Conservation (phyloP, 53 echinoderm and acorn worm genomes). For the Echinometra lucunter region DNA sequence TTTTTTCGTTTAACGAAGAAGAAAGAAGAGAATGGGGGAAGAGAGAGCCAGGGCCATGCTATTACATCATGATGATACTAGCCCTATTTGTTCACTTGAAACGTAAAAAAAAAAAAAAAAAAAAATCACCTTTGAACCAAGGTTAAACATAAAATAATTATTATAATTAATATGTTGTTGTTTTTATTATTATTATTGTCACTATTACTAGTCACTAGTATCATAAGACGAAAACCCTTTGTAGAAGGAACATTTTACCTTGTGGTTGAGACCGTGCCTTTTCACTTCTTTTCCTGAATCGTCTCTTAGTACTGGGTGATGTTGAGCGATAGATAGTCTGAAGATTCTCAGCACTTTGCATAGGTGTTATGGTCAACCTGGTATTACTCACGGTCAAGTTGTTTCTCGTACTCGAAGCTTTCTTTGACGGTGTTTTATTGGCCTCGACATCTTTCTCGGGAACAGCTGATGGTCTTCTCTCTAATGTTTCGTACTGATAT, state of each 20-base stretch:
- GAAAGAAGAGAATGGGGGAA: no score
- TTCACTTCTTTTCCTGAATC: constrained; percentile 72
- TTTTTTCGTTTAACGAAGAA: no score
- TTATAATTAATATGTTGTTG: no score
- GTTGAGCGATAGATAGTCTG: constrained; percentile 42
- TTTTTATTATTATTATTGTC: no score
- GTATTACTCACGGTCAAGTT: constrained; percentile 36
- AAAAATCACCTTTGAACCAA: no score
- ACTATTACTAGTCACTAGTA: no score
- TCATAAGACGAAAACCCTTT: no score
- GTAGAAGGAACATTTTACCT: not conserved
- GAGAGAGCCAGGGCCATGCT: no score
- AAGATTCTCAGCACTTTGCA: constrained; percentile 71
- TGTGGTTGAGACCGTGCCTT: constrained; percentile 48
- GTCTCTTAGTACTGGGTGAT: constrained; percentile 58
- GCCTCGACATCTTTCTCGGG: constrained; percentile 46
- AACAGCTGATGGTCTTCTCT: constrained; percentile 2
- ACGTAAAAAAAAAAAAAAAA: no score
- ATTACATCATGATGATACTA: no score
- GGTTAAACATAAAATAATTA: no score
- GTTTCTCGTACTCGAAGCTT: constrained; percentile 15
- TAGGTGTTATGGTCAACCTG: constrained; percentile 73
- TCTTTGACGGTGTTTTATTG: constrained; percentile 27
- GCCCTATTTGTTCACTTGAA: no score
- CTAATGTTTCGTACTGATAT: constrained; percentile 13